Base-by-base conservation (phyloP, 2,888 invertebrate genomes). In the Mythimna impura region DNA sequence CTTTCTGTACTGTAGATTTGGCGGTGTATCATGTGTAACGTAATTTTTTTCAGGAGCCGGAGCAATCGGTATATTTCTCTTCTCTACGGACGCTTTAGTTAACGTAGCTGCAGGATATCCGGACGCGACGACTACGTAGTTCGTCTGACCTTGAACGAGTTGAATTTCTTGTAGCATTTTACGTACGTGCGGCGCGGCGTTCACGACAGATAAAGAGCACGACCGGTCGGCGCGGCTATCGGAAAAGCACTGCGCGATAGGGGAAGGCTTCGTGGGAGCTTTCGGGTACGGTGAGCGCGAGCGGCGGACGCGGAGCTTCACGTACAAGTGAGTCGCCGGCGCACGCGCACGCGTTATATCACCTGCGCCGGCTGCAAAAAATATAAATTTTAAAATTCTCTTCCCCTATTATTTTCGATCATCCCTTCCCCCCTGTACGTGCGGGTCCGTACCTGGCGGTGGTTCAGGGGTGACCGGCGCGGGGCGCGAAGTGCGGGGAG, bases 1-100 rank as follows among this genome's bases (percentile, higher is more conserved):
- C 87, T 98, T 97, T 88, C 98, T 97, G 91, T 98, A 98, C 79
- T 97, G 96, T 80, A 97, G 90, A 84, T 94, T 94, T 73, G 97
- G 97, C 30, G 96, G 96, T 1, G 96, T 94, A 79, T 96, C 96
- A 84, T 96, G 96, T 66, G 94, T 95, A 22, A 95, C 95, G 84
- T 95, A 96, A 84, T 97, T 95, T 87, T 96, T 94, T 92, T 97
- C 96, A 77, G 97, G 96, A 81, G 97, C 96, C 57, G 97, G 97
- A 54, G 97, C 97, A 64, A 97, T 94, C 2, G 97, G 96, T 78
- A 97, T 94, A 93, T 96, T 91, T 87, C 95, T 89, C 83, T 96
- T 96, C 43, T 97, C 97, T 70, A 96, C 91, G 5, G 96, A 92
- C 52, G 94, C 90, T 81, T 96, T 97, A n/a, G 96, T 91, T 64